phyloP scores from a whole-genome alignment of 2,113 vertebrate species.

The Zootoca vivipara region DNA sequence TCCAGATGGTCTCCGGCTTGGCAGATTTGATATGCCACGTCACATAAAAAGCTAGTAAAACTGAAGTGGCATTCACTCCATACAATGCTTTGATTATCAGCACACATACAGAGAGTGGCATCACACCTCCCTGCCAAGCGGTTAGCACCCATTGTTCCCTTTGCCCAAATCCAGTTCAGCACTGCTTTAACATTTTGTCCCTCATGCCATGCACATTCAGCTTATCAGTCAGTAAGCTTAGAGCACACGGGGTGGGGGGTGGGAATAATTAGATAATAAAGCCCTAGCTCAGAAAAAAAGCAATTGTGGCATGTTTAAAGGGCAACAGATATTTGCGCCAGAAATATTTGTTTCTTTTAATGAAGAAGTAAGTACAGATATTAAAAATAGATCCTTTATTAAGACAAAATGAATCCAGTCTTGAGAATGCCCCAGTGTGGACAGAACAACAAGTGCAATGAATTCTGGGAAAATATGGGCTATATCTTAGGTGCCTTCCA shows the following conservation, averaged over 20 bases:
- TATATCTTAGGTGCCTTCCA: conserved; percentile 13
- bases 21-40: conserved; percentile 70
- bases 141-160: conserved; percentile 47
- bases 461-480: conserved; percentile 33
- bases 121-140: conserved; percentile 41
- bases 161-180: conserved; percentile 32
- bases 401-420: conserved; percentile 60
- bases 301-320: neutral
- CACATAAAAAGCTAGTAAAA: conserved; percentile 70
- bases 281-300: neutral
- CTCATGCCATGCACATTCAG: neutral
- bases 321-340: neutral
- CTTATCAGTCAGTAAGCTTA: too few relatives aligned
- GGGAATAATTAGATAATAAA: neutral
- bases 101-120: conserved; percentile 39
- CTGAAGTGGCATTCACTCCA: conserved; percentile 65
- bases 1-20: conserved; percentile 69
- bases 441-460: conserved; percentile 26
- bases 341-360: neutral
- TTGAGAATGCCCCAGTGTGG: conserved; percentile 23
- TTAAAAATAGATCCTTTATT: conserved; percentile 49
- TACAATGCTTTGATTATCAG: conserved; percentile 65
- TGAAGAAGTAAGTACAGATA: neutral
- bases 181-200: conserved; percentile 44
- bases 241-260: too few relatives aligned